These are phyloP conservation scores for Sialia sialis DNA, from an alignment of 2,113 vertebrate genomes.

Conservation along the genomic window DNA sequence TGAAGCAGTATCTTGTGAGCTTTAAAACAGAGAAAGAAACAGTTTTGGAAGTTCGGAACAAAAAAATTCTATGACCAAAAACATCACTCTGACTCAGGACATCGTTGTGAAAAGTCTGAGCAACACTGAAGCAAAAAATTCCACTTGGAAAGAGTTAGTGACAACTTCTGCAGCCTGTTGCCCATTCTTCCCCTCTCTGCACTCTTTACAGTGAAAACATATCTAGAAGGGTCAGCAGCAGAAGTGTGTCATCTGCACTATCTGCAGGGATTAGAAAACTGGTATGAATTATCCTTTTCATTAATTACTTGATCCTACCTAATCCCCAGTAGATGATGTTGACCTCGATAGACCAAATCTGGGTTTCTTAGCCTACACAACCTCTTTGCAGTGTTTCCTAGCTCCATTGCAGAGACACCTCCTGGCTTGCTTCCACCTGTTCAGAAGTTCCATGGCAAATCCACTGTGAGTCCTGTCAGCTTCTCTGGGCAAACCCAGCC, in stretches of 20 bases:
- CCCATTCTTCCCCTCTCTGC: background rate
- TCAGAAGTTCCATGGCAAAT: background rate
- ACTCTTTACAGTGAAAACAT: background rate
- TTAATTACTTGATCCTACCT: slow-evolving; percentile 52
- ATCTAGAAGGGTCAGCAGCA: background rate
- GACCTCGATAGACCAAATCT: slow-evolving; percentile 19
- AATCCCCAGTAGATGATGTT: background rate
- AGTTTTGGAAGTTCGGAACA: background rate
- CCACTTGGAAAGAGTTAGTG: fast-evolving
- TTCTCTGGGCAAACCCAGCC: background rate
- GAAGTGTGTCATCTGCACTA: slow-evolving; percentile 7
- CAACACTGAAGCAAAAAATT: background rate
- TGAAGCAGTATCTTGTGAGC: background rate
- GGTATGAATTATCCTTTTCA: slow-evolving; percentile 33
- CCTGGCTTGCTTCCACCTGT: background rate
- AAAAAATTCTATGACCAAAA: background rate
- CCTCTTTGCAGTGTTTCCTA: background rate
- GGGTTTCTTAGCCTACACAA: background rate
- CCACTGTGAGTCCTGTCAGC: background rate
- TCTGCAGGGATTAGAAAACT: slow-evolving; percentile 26
- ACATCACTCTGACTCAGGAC: background rate
- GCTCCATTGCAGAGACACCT: background rate
- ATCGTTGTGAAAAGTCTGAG: background rate
- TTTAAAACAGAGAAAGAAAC: background rate
- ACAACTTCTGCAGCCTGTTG: background rate